A percentile compares a stretch with the other conserved stretches of the same genome.
phyloP scores from a whole-genome alignment of 2,113 vertebrate species.

The Stigmatopora nigra region DNA sequence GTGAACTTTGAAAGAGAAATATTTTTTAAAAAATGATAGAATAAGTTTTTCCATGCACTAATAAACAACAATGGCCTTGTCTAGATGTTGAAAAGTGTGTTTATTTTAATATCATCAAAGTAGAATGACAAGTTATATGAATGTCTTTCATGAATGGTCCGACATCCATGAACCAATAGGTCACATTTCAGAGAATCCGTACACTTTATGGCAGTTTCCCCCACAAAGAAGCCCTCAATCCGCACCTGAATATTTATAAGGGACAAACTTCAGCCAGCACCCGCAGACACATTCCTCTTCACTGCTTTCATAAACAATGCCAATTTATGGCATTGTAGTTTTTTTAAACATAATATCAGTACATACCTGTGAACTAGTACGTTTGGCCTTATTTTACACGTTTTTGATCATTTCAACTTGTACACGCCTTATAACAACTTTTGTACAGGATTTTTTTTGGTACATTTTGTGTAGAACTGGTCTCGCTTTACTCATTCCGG shows the following conservation, averaged over 20 bases:
- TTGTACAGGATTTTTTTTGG: too few relatives aligned
- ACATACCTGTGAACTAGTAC: too few relatives aligned
- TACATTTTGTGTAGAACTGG: too few relatives aligned
- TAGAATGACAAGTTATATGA: slow-evolving; percentile 1
- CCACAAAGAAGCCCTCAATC: slow-evolving; percentile 59
- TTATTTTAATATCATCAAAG: slow-evolving; percentile 2
- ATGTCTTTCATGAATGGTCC: slow-evolving; percentile 14
- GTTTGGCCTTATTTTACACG: too few relatives aligned
- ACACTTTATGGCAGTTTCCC: slow-evolving; percentile 41
- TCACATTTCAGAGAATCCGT: slow-evolving; percentile 30
- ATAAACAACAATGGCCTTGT: neutral
- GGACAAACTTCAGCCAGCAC: slow-evolving; percentile 45
- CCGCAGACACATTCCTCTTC: slow-evolving; percentile 23
- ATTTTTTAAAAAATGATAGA: neutral
- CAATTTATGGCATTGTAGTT: slow-evolving; percentile 20
- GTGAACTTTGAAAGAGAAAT: neutral
- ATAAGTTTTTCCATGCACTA: slow-evolving; percentile 29
- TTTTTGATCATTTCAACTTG: too few relatives aligned
- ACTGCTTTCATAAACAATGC: slow-evolving; percentile 43
- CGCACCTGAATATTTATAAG: slow-evolving; percentile 64
- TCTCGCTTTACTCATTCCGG: too few relatives aligned
- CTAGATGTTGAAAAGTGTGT: neutral
- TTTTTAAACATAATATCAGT: neutral
- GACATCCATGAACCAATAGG: slow-evolving; percentile 31
- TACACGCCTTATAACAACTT: too few relatives aligned